Conservation (phyloP, 2,888 invertebrate genomes). For the Mylabris sibirica region DNA sequence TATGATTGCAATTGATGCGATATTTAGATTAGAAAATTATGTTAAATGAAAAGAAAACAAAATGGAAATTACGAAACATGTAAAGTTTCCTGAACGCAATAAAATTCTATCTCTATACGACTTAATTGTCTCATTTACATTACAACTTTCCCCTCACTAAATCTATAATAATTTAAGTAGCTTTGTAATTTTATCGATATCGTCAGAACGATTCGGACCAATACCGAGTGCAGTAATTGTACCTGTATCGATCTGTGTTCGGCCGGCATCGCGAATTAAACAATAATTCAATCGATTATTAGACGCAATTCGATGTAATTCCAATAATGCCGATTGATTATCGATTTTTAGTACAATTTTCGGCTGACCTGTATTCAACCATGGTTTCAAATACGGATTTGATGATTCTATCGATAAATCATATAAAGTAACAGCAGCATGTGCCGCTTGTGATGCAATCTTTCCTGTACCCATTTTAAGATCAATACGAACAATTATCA, state of each 20-base stretch:
- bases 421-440: slow-evolving; percentile 77
- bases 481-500: slow-evolving; percentile 77
- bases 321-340: slow-evolving; percentile 61
- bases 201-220: slow-evolving; percentile 69
- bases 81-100: slow-evolving; percentile 65
- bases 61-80: slow-evolving; percentile 61
- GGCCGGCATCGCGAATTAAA: slow-evolving; percentile 76
- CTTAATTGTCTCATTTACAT: not conserved
- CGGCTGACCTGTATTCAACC: slow-evolving; percentile 74
- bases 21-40: slow-evolving; percentile 52
- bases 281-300: slow-evolving; percentile 63
- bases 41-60: slow-evolving; percentile 44
- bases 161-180: slow-evolving; percentile 71
- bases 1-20: slow-evolving; percentile 23
- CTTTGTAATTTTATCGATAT: slow-evolving; percentile 70
- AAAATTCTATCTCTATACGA: slow-evolving; percentile 63
- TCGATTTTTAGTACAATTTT: slow-evolving; percentile 74
- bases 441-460: slow-evolving; percentile 80
- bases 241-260: slow-evolving; percentile 73
- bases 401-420: slow-evolving; percentile 62
- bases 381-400: slow-evolving; percentile 64
- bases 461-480: slow-evolving; percentile 81
- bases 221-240: slow-evolving; percentile 78
- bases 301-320: slow-evolving; percentile 64
- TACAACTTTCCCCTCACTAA: too few species aligned